Percentiles rank a stretch among this genome's conserved stretches.
phyloP scores from a whole-genome alignment of 1,140 invertebrate species.

The Lasioglossum baleicum region DNA sequence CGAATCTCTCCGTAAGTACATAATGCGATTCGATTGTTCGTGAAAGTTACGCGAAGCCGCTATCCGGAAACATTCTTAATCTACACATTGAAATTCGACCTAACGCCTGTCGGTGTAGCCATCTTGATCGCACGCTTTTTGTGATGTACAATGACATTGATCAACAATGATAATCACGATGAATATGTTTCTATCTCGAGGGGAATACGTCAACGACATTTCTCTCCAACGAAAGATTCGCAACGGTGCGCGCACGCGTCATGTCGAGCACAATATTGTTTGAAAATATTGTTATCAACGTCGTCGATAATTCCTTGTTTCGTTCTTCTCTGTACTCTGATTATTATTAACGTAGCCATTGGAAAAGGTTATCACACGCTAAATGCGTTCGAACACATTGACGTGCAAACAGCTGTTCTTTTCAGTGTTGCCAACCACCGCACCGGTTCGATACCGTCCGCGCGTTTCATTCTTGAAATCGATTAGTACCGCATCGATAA shows the following conservation, averaged over 20 bases:
- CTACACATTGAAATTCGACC: conserved; percentile 48
- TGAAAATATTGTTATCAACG: not conserved
- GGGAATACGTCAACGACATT: not conserved
- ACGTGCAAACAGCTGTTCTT: conserved; percentile 56
- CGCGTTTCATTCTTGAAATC: not conserved
- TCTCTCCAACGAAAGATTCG: not conserved
- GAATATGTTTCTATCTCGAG: not conserved
- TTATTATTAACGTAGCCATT: conserved; percentile 13
- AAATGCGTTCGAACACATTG: conserved; percentile 43
- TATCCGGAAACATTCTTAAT: conserved; percentile 47
- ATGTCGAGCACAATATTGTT: not conserved
- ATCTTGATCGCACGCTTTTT: conserved; percentile 27
- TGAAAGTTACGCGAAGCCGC: conserved; percentile 41
- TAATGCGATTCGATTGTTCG: conserved; percentile 27
- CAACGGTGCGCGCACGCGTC: too few relatives aligned
- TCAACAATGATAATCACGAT: too few relatives aligned
- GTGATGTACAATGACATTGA: not conserved
- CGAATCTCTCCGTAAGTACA: conserved; percentile 6
- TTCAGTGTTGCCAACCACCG: conserved; percentile 37
- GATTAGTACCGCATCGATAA: not conserved
- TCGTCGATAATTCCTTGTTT: conserved; percentile 2
- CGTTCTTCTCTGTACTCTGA: not conserved
- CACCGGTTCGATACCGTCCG: not conserved
- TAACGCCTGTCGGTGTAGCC: conserved; percentile 38
- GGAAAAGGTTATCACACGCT: conserved; percentile 52